These are phyloP conservation scores for Elaphurus davidianus DNA, from an alignment of 2,113 vertebrate species.

Conservation along the genomic window DNA sequence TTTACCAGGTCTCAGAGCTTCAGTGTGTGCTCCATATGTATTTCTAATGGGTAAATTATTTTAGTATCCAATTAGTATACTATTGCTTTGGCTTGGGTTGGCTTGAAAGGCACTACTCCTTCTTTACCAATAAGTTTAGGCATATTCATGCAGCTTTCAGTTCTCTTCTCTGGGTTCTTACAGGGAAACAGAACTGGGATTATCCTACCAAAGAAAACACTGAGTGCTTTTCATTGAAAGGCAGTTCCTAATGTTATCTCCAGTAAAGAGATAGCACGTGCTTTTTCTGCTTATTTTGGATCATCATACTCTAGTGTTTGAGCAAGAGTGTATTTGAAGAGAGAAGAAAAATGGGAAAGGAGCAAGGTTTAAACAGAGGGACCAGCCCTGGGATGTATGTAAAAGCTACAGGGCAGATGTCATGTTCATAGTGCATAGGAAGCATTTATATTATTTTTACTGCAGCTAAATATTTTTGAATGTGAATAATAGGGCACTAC, in stretches of 20 bases:
- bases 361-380: neutral
- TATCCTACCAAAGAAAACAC: neutral
- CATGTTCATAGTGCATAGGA: neutral
- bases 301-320: neutral
- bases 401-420: neutral
- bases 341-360: neutral
- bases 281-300: neutral
- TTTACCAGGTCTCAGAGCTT: neutral
- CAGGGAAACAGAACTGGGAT: neutral
- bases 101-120: neutral
- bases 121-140: neutral
- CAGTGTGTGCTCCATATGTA: neutral
- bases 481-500: neutral
- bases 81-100: neutral
- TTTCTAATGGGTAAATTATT: conserved; percentile 24
- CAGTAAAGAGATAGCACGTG: neutral
- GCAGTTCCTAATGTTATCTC: neutral
- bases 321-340: neutral
- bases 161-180: neutral
- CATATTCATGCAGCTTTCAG: neutral
- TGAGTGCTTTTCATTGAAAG: neutral
- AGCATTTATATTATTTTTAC: neutral
- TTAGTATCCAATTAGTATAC: neutral
- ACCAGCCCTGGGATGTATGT: neutral
- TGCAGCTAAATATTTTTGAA: neutral